A percentile compares a stretch with the other conserved stretches of the same genome.
These are phyloP conservation scores for Unio delphinus DNA, from an alignment of 2,888 invertebrate species.

Conservation along the genomic window DNA sequence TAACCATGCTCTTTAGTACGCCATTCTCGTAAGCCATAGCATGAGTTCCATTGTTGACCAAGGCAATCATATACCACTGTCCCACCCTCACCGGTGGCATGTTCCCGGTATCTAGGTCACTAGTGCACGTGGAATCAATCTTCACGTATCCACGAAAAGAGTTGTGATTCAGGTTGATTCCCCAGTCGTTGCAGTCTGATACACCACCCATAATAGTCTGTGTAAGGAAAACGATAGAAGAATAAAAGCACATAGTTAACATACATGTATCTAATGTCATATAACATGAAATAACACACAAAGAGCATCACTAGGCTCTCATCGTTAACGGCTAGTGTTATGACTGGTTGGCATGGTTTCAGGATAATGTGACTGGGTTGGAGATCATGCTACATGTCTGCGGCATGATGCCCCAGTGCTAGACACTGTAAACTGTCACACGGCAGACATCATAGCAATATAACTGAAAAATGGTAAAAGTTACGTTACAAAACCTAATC, in stretches of 20 bases:
- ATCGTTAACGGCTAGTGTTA: no score
- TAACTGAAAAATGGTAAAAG: no score
- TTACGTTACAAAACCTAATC: no score
- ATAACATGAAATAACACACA: no score
- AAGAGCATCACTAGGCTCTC: no score
- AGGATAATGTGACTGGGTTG: no score
- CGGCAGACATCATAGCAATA: no score
- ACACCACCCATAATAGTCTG: slow-evolving; percentile 52
- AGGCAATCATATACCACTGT: slow-evolving; percentile 52
- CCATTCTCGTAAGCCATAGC: slow-evolving; percentile 40
- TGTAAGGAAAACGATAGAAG: neutral
- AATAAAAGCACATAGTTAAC: neutral
- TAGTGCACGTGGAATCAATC: slow-evolving; percentile 34
- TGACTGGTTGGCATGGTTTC: no score
- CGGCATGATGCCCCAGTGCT: no score
- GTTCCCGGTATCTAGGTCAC: slow-evolving; percentile 36
- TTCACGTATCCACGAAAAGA: slow-evolving; percentile 41
- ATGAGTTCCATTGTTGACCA: slow-evolving; percentile 44
- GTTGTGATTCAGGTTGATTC: slow-evolving; percentile 46
- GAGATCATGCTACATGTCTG: no score
- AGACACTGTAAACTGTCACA: no score
- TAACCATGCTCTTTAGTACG: slow-evolving; percentile 20
- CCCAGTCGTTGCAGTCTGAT: slow-evolving; percentile 46
- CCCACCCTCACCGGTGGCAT: slow-evolving; percentile 19
- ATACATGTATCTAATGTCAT: neutral